Conservation (phyloP, 1,140 invertebrate species). For the Drosophila tristis region DNA sequence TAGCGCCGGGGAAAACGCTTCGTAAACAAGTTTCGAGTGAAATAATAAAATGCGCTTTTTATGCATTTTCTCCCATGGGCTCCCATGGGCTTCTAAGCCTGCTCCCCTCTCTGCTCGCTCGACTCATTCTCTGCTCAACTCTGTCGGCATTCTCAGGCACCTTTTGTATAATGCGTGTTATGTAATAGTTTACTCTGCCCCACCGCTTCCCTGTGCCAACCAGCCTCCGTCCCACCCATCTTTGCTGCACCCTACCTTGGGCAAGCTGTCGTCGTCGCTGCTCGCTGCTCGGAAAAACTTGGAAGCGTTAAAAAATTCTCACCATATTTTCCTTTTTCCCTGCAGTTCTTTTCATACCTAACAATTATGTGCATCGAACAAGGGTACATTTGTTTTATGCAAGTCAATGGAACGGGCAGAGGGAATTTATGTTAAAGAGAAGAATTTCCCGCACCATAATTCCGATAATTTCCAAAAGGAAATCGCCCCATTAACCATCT, state of each 20-base stretch:
- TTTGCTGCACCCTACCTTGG: conserved; percentile 10
- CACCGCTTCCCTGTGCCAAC: background rate
- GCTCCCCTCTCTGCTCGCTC: background rate
- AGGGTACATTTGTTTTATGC: too few relatives aligned
- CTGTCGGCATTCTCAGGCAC: conserved; percentile 12
- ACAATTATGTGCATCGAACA: too few relatives aligned
- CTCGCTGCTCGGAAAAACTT: conserved; percentile 36
- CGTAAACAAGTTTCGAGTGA: conserved; percentile 79
- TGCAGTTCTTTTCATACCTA: background rate
- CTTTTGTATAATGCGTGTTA: conserved; percentile 68
- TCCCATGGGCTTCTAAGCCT: conserved; percentile 9
- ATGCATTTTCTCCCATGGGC: conserved; percentile 57
- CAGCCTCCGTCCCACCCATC: background rate
- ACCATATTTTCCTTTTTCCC: conserved; percentile 59
- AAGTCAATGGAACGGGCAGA: too few relatives aligned
- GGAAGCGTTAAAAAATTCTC: conserved; percentile 61
- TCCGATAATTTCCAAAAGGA: too few relatives aligned
- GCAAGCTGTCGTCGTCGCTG: conserved; percentile 67
- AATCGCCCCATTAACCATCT: too few relatives aligned
- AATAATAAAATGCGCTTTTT: conserved; percentile 80
- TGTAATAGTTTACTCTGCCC: conserved; percentile 68
- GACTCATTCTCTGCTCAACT: background rate
- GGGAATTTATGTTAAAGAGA: too few relatives aligned
- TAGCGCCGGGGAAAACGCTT: conserved; percentile 33
- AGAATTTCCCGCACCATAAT: too few relatives aligned